Base-by-base conservation (phyloP, 1,140 invertebrate genomes). In the Adelges cooleyi region DNA sequence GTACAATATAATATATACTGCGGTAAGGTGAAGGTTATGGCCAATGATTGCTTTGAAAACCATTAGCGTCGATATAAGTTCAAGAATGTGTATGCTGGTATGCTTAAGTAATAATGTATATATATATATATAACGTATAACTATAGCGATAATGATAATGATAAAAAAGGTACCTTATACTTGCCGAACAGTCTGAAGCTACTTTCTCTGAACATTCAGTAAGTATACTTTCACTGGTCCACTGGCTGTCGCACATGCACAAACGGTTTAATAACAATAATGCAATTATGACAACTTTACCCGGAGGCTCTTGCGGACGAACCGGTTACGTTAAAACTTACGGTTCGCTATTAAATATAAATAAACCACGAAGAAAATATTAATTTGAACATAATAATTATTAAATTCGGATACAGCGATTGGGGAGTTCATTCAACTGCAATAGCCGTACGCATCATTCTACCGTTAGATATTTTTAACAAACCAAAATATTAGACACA, bases 221-320 rank as follows among this genome's bases (percentile, higher is more conserved):
- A n/a, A n/a, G n/a, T n/a, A n/a, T n/a, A 59, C 54, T 59, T 59
- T 59, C 54, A 59, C 54, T 59, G 53, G 40, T 42, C 17, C 33
- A 29, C 18, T 33, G 20, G 18, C 52, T 22, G 18, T 22, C 6
- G 51, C 20, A 38, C 36, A 40, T 23, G 20, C 4, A 40, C 15
- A 18, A 25, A 44, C 10, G 23, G 40, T 59, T 46, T 20, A 46
- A 59, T 59, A 46, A 44, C 23, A 59, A 59, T 59, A 59, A 59
- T 46, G 38, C 18, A 59, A 59, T 59, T 59, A 46, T 27, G 40
- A 29, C 27, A 46, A 59, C 54, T 17, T 56, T 56, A 17, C 38
- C 22, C 2, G 13, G 22, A 13, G 33, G 33, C 13, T 20, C 27
- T 40, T 5, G 50, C 9, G 29, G 9, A 59, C 40, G 38, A 59